A percentile compares a stretch with the other conserved stretches of the same genome.
These are phyloP conservation scores for Fulmarus glacialis DNA, from an alignment of 2,113 vertebrate genomes.

Conservation along the genomic window DNA sequence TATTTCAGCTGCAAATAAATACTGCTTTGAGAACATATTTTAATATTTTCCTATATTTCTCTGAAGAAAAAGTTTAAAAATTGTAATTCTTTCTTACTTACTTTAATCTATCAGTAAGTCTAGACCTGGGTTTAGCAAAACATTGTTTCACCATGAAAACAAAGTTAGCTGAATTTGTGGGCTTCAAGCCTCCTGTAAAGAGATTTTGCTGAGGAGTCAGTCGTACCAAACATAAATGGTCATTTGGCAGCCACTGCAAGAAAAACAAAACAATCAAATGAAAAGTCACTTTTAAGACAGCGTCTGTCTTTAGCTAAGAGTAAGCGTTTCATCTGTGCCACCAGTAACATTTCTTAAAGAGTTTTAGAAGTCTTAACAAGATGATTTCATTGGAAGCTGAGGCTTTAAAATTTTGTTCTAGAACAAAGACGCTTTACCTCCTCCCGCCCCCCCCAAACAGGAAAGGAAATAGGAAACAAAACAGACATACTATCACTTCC, in stretches of 20 bases:
- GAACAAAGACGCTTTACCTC: background rate
- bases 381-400: background rate
- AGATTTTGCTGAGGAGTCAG: slow-evolving; percentile 84
- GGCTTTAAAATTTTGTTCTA: background rate
- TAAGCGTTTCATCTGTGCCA: background rate
- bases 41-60: background rate
- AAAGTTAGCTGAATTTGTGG: slow-evolving; percentile 80
- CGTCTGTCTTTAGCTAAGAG: background rate
- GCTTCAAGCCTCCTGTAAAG: slow-evolving; percentile 81
- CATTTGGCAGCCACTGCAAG: slow-evolving; percentile 67
- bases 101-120: slow-evolving; percentile 82
- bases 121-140: slow-evolving; percentile 82
- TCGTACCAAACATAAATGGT: slow-evolving; percentile 86
- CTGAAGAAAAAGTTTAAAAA: background rate
- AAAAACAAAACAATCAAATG: background rate
- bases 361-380: background rate
- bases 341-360: background rate
- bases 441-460: background rate
- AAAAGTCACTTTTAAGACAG: background rate
- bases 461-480: background rate
- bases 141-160: slow-evolving; percentile 91
- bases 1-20: background rate
- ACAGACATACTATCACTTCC: background rate
- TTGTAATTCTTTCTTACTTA: slow-evolving; percentile 69
- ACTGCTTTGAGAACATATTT: background rate